Evolutionary conservation across 1,140 invertebrate species (phyloP), one percentile per base, ranked within the genome.

Genomic region (Drosophila orosa): DNA sequence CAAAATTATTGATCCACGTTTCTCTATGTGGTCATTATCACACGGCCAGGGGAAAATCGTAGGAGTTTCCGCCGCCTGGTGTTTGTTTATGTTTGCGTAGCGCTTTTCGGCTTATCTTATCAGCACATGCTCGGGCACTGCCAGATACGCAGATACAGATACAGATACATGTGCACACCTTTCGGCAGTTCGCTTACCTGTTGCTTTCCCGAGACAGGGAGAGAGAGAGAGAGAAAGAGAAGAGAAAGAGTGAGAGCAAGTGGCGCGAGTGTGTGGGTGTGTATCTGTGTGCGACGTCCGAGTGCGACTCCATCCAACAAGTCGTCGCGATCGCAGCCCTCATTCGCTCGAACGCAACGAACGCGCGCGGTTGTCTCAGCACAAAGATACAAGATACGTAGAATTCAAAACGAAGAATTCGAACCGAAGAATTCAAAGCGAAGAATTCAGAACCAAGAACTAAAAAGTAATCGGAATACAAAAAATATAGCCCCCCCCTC

Each of bases 261-360:
- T 33, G 50, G 19, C 50, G 50, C 33, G 0, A 2, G 27, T 47
- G 65, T 71, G 67, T 71, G 67, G 25, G 40, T 71, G 67, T 44
- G 63, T 57, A 69, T 71, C 65, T 71, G 65, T 71, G 67, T 37
- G 61, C 50, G 33, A 25, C 59, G 42, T 45, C 39, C 24, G 31
- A 59, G 55, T 60, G 63, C 65, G 65, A 68, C 65, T 68, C 65
- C 65, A 66, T 65, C 62, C 63, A 67, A 47, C 31, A 27, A 58
- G 60, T 59, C 60, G 52, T 42, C 55, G 61, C 37, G 60, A 62
- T 62, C 57, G 29, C 39, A 45, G 57, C 61, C 61, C 56, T 68
- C 81, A 83, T 82, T 87, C 80, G 75, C 78, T 59, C 75, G 57
- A 75, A 84, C 77, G 76, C 80, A 83, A 67, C 77, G 84, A 87